phyloP scores from a whole-genome alignment of 2,113 vertebrate genomes.

The Ictalurus punctatus region DNA sequence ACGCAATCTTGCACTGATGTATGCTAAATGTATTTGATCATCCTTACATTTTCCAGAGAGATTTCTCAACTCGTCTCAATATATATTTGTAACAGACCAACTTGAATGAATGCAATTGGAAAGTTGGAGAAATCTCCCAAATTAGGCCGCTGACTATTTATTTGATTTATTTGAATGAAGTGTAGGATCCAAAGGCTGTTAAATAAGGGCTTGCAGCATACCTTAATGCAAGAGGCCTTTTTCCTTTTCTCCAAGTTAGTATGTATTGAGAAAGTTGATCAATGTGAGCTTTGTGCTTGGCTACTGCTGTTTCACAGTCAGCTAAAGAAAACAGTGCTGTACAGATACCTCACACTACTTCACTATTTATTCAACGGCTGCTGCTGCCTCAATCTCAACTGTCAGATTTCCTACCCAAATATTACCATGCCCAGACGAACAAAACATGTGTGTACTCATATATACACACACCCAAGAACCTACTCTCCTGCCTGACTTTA shows the following conservation, averaged over 20 bases:
- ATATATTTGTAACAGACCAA: neutral
- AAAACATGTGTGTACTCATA: neutral
- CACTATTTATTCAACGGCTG: constrained; percentile 66
- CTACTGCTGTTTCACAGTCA: constrained; percentile 62
- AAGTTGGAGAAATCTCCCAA: constrained; percentile 53
- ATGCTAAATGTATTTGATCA: neutral
- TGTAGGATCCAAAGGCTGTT: constrained; percentile 62
- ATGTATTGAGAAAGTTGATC: constrained; percentile 67
- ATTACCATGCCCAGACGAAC: constrained; percentile 14
- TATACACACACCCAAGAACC: neutral
- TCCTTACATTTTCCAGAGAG: neutral
- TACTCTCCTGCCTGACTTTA: neutral
- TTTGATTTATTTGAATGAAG: constrained; percentile 71
- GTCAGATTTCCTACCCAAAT: constrained; percentile 58
- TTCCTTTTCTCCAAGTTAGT: constrained; percentile 59
- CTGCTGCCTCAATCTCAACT: constrained; percentile 64
- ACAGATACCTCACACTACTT: constrained; percentile 64
- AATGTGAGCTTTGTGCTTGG: constrained; percentile 73
- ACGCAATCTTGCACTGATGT: too few species aligned
- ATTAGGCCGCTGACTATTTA: constrained; percentile 65
- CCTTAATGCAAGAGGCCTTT: constrained; percentile 58
- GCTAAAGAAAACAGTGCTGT: constrained; percentile 67
- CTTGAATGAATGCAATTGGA: neutral
- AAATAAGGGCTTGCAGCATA: constrained; percentile 59
- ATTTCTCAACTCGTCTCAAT: neutral